A percentile compares a stretch with the other conserved stretches of the same genome.
Evolutionary conservation across 2,797 vertebrate genomes (phyloP).

Genomic region (Gymnoscopelus braueri): DNA sequence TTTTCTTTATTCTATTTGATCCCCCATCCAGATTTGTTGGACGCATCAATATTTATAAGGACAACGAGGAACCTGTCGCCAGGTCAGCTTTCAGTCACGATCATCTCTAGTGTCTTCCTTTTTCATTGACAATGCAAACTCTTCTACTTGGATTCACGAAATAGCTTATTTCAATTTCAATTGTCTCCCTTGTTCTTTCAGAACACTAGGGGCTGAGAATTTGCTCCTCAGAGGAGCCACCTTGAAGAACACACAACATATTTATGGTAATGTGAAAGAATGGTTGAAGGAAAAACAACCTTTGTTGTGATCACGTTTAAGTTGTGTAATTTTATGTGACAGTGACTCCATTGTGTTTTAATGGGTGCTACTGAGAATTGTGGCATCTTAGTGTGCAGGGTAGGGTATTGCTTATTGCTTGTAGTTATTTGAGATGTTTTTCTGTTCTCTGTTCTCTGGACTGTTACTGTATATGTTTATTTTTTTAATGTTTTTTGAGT

Average conservation of each 20-base stretch:
- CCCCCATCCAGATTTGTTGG: constrained; percentile 89
- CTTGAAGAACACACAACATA: constrained; percentile 94
- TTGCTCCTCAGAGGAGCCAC: constrained; percentile 96
- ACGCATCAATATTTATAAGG: constrained; percentile 95
- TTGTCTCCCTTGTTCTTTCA: constrained; percentile 67
- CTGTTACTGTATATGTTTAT: too few species aligned
- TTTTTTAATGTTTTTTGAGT: too few species aligned
- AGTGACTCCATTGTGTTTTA: too few species aligned
- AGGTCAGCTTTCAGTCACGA: constrained; percentile 78
- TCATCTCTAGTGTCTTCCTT: background rate
- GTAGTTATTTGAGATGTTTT: too few species aligned
- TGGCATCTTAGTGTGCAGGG: too few species aligned
- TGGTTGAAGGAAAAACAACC: too few species aligned
- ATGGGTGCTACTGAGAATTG: too few species aligned
- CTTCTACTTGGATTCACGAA: background rate
- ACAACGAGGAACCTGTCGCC: constrained; percentile 89
- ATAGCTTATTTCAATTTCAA: background rate
- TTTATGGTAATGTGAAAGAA: constrained; percentile 85
- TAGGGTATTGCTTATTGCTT: too few species aligned
- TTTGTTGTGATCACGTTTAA: too few species aligned
- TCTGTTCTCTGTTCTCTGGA: too few species aligned
- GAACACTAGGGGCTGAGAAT: constrained; percentile 96
- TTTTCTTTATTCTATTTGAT: too few species aligned
- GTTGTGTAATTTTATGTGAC: background rate
- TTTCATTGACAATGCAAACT: background rate